These are phyloP conservation scores for Cotesia typhae DNA, from an alignment of 1,140 invertebrate species.

Conservation along the genomic window DNA sequence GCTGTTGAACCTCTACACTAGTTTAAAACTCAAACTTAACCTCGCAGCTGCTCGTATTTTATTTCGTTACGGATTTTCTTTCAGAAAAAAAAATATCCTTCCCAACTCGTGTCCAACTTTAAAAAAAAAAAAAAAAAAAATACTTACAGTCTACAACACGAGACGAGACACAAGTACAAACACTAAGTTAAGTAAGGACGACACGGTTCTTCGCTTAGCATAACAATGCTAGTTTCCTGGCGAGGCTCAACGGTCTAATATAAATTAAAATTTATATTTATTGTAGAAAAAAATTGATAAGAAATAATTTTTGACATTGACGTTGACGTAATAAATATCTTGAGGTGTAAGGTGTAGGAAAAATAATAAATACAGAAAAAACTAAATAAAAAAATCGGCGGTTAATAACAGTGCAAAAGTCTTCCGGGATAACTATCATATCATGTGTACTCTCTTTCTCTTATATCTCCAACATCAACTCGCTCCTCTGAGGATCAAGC, in stretches of 20 bases:
- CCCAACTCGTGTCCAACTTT: not conserved
- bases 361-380: not conserved
- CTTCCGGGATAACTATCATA: constrained; percentile 41
- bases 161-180: no score
- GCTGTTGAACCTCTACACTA: not conserved
- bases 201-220: constrained; percentile 41
- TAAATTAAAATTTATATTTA: constrained; percentile 20
- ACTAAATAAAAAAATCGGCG: constrained; percentile 35
- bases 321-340: constrained; percentile 13
- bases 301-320: not conserved
- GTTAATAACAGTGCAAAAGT: constrained; percentile 41
- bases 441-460: constrained; percentile 17
- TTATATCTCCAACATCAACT: not conserved
- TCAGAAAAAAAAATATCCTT: no score
- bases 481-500: not conserved
- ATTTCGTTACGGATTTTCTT: no score
- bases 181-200: constrained; percentile 7
- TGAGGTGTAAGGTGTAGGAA: constrained; percentile 13
- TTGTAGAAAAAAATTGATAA: not conserved
- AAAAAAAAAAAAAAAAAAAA: not conserved
- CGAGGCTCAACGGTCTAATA: constrained; percentile 32
- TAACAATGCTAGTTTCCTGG: constrained; percentile 41
- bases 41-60: not conserved
- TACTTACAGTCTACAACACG: no score
- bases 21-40: not conserved